Evolutionary conservation across 2,888 invertebrate species (phyloP), one percentile per base, ranked within the genome.

Genomic region (Heliothis peltigera): DNA sequence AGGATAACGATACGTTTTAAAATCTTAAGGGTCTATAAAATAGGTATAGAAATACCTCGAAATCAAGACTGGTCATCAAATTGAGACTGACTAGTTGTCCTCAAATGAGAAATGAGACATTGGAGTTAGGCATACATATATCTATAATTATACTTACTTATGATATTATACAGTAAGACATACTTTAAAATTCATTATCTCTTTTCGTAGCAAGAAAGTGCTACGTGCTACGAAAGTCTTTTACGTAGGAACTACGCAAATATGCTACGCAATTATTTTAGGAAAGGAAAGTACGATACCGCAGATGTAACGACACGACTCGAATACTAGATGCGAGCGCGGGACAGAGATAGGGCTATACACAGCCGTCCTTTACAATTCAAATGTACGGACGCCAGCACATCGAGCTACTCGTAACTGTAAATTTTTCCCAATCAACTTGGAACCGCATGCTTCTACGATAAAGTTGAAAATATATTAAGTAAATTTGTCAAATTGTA

Each of bases 31-130:
- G 18, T 1, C 25, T 12, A 42, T 44, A 59, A 63, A 59, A 55
- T 43, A 43, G 44, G 32, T 66, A 46, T 65, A 46, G 54, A 70
- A 61, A 63, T 70, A 70, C 57, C 21, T 21, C 47, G 35, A 55
- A 72, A 56, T 64, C 67, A 54, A 67, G 66, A 60, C 55, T 35
- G 25, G 39, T 10, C 43, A 67, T 64, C 67, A 54, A 59, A 64
- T 64, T 43, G 53, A 48, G 25, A 22, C n/a, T 4, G 15, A 75
- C 64, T 60, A 19, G 64, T 53, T 43, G 76, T 75, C 79, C 79
- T 79, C 68, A 76, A 53, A 10, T 2, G 76, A 68, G 79, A 75
- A 70, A 70, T 21, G 12, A 2, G 12, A 32, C 12, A 32, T 32
- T 32, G 12, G 32, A 10, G 10, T 32, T 32, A 32, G 32, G 32